These are phyloP conservation scores for Drosophila kanekoi DNA, from an alignment of 2,888 invertebrate genomes.

Conservation along the genomic window DNA sequence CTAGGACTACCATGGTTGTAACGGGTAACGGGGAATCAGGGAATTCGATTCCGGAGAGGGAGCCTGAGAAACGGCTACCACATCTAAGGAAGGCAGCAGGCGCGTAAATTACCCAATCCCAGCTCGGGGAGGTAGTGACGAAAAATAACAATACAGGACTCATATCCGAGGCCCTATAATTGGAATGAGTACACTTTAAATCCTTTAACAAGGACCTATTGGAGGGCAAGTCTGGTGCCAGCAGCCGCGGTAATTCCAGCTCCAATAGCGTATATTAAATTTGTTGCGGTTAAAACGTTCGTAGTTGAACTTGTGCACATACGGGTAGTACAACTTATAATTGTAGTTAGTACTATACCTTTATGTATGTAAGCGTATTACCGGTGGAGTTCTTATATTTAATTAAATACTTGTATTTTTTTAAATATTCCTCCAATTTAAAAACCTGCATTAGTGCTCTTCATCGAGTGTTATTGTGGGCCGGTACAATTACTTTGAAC, in stretches of 20 bases:
- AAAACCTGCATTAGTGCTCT: slow-evolving; percentile 54
- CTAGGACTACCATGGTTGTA: slow-evolving; percentile 89
- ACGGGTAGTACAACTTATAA: slow-evolving; percentile 46
- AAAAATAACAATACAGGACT: slow-evolving; percentile 87
- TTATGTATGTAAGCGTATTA: slow-evolving; percentile 51
- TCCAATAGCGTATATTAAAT: slow-evolving; percentile 87
- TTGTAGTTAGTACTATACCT: slow-evolving; percentile 49
- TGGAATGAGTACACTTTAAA: no score
- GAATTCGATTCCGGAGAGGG: slow-evolving; percentile 89
- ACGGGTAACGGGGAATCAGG: slow-evolving; percentile 91
- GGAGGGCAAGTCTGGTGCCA: slow-evolving; percentile 61
- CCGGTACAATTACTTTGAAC: slow-evolving; percentile 56
- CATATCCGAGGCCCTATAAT: slow-evolving; percentile 56
- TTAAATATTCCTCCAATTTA: slow-evolving; percentile 49
- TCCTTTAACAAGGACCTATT: slow-evolving; percentile 59
- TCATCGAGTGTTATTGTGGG: slow-evolving; percentile 53
- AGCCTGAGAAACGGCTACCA: slow-evolving; percentile 88
- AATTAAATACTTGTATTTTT: slow-evolving; percentile 46
- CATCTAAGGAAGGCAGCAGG: slow-evolving; percentile 89
- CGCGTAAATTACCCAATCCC: slow-evolving; percentile 78
- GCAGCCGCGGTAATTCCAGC: slow-evolving; percentile 65
- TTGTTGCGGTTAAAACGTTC: slow-evolving; percentile 90
- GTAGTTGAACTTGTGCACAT: slow-evolving; percentile 64
- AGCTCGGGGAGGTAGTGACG: slow-evolving; percentile 87
- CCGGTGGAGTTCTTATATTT: slow-evolving; percentile 48